Percentiles rank a stretch among this genome's conserved stretches.
Evolutionary conservation across 2,888 invertebrate species (phyloP).

Genomic region (Pristionchus maxplancki): DNA sequence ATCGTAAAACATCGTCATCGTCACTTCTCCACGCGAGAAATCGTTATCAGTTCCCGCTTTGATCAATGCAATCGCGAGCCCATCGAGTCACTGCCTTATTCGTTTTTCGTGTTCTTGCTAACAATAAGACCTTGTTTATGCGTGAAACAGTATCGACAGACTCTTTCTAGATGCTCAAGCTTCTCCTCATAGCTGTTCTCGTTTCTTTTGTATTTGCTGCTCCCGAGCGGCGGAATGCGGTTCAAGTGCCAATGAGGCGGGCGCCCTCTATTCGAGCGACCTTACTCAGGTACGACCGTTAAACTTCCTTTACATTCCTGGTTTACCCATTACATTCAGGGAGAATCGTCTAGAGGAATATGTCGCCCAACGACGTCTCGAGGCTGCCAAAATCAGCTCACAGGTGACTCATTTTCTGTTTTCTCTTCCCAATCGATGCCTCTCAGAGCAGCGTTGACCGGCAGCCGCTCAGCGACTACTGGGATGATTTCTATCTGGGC

Average conservation of each 20-base stretch:
- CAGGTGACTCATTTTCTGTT: not conserved
- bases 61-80: not conserved
- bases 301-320: no score
- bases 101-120: not conserved
- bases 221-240: not conserved
- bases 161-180: not conserved
- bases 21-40: not conserved
- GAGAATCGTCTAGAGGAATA: not conserved
- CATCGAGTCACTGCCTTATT: not conserved
- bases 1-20: not conserved
- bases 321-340: not conserved
- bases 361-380: not conserved
- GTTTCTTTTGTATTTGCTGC: not conserved
- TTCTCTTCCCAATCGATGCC: not conserved
- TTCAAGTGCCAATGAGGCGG: not conserved
- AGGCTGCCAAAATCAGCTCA: no score
- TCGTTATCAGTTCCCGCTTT: not conserved
- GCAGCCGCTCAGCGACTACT: slow-evolving; percentile 70
- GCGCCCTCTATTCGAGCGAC: not conserved
- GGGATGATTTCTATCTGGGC: slow-evolving; percentile 73
- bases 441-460: slow-evolving; percentile 50
- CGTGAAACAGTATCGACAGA: no score
- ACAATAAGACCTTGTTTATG: no score
- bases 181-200: not conserved
- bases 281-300: not conserved